Percentiles rank a stretch among this genome's conserved stretches.
phyloP scores from a whole-genome alignment of 2,888 invertebrate species.

The Parnassius apollo region DNA sequence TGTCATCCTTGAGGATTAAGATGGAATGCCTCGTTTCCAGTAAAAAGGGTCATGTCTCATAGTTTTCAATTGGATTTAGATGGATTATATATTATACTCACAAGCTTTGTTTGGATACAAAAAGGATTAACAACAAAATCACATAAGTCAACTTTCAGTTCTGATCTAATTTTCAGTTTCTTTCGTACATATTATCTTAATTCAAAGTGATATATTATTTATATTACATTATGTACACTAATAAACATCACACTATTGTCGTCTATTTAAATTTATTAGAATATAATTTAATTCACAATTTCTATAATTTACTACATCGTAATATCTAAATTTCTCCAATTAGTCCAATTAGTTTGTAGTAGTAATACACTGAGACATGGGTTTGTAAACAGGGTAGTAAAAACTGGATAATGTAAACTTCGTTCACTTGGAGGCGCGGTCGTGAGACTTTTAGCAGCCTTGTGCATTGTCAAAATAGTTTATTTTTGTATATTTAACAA shows the following conservation, averaged over 20 bases:
- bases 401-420: background rate
- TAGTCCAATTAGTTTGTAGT: conserved; percentile 24
- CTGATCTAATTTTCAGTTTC: too few relatives aligned
- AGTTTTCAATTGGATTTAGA: too few relatives aligned
- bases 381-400: background rate
- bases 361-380: background rate
- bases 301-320: conserved; percentile 36
- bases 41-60: too few relatives aligned
- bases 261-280: conserved; percentile 45
- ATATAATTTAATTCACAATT: conserved; percentile 36
- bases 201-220: conserved; percentile 12
- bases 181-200: background rate
- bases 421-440: background rate
- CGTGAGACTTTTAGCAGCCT: too few relatives aligned
- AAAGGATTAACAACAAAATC: too few relatives aligned
- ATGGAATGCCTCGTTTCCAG: too few relatives aligned
- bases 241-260: conserved; percentile 40
- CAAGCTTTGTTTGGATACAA: too few relatives aligned
- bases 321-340: conserved; percentile 38
- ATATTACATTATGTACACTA: conserved; percentile 32
- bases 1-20: too few relatives aligned
- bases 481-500: too few relatives aligned
- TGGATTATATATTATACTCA: too few relatives aligned
- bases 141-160: too few relatives aligned
- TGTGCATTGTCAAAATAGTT: too few relatives aligned